phyloP scores from a whole-genome alignment of 1,140 invertebrate species.

The Drepana arcuata region DNA sequence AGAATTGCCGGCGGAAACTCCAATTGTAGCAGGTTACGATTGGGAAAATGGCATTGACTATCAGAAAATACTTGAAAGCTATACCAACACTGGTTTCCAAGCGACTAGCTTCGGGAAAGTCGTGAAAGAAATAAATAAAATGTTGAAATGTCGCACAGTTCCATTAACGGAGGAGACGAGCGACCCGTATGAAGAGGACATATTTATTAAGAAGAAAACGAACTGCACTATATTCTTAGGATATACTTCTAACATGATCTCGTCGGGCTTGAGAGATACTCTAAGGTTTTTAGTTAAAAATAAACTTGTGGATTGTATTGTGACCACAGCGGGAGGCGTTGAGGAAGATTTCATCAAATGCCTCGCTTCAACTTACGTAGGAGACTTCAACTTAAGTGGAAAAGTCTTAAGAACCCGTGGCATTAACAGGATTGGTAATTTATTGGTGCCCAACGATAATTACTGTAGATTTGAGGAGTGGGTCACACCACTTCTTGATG shows the following conservation, averaged over 20 bases:
- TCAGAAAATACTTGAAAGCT: slow-evolving; percentile 86
- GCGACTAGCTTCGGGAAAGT: slow-evolving; percentile 95
- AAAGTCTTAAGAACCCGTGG: slow-evolving; percentile 86
- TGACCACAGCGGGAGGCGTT: slow-evolving; percentile 97
- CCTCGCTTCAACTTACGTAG: slow-evolving; percentile 93
- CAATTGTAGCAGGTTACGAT: slow-evolving; percentile 86
- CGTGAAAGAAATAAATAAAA: slow-evolving; percentile 92
- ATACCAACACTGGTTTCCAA: slow-evolving; percentile 92
- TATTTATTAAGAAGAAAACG: slow-evolving; percentile 82
- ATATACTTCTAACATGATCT: slow-evolving; percentile 98
- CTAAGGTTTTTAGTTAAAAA: slow-evolving; percentile 93
- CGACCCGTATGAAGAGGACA: slow-evolving; percentile 82
- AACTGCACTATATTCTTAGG: slow-evolving; percentile 98
- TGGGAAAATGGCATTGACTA: slow-evolving; percentile 95
- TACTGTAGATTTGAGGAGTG: slow-evolving; percentile 99
- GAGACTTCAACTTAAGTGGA: slow-evolving; percentile 90
- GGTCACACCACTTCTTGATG: slow-evolving; percentile 94
- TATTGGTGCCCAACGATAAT: slow-evolving; percentile 98
- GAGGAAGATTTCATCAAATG: slow-evolving; percentile 99
- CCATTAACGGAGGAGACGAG: slow-evolving; percentile 77
- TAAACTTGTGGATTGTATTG: slow-evolving; percentile 91
- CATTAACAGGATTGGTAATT: slow-evolving; percentile 97
- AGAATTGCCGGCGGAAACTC: slow-evolving; percentile 75
- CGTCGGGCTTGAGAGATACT: slow-evolving; percentile 93
- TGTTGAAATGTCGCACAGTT: slow-evolving; percentile 83